Percentiles rank a stretch among this genome's conserved stretches.
phyloP scores from a whole-genome alignment of 2,888 invertebrate species.

The Patella depressa region DNA sequence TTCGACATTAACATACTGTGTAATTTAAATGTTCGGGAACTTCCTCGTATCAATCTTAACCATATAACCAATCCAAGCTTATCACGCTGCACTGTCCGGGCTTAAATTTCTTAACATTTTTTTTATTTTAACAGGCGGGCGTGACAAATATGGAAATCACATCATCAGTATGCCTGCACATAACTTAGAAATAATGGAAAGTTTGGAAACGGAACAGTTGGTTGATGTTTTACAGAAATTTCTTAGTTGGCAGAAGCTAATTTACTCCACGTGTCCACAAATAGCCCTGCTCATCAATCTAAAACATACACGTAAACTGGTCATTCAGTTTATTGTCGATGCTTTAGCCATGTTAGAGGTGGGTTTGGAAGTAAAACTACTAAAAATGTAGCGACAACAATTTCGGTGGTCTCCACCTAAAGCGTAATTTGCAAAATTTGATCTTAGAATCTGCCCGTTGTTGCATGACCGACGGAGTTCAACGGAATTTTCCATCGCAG shows the following conservation, averaged over 20 bases:
- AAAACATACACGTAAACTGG: not conserved
- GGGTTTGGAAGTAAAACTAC: too few species aligned
- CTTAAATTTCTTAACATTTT: too few species aligned
- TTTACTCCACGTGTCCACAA: not conserved
- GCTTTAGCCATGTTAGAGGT: not conserved
- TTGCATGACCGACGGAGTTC: too few species aligned
- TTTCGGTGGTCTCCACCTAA: not conserved
- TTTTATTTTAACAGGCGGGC: not conserved
- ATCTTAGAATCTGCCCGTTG: too few species aligned
- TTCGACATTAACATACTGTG: too few species aligned
- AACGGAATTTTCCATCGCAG: too few species aligned
- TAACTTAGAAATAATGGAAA: not conserved
- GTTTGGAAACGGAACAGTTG: not conserved
- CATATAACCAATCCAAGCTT: too few species aligned
- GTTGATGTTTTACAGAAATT: not conserved
- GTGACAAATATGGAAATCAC: slow-evolving; percentile 6
- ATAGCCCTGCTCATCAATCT: not conserved
- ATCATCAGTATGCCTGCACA: not conserved
- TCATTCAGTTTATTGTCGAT: not conserved
- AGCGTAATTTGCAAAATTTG: too few species aligned
- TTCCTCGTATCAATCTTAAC: too few species aligned
- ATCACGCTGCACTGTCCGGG: too few species aligned
- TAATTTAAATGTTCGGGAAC: too few species aligned
- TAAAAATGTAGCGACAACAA: too few species aligned
- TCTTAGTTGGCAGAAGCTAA: not conserved